Evolutionary conservation across 2,888 invertebrate species (phyloP).

Genomic region (Malthinus flaveolus): DNA sequence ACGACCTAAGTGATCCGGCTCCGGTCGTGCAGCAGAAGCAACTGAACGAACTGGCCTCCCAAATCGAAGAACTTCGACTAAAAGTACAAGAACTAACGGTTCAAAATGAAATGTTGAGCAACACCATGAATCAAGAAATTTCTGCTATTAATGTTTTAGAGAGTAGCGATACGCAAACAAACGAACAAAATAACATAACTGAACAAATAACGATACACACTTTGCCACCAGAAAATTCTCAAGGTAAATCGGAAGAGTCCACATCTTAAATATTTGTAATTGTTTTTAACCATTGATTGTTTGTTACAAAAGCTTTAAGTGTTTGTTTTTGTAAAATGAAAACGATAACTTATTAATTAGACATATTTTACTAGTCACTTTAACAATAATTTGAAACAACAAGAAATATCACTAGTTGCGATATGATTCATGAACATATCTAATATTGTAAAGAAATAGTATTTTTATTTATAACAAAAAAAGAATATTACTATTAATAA

Average conservation of each 20-base stretch:
- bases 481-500: slow-evolving; percentile 5
- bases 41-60: slow-evolving; percentile 48
- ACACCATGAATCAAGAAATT: slow-evolving; percentile 15
- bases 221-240: slow-evolving; percentile 8
- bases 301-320: slow-evolving; percentile 2
- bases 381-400: slow-evolving; percentile 22
- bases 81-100: slow-evolving; percentile 48
- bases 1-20: slow-evolving; percentile 10
- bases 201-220: slow-evolving; percentile 6
- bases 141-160: neutral
- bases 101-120: slow-evolving; percentile 37
- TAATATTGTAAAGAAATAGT: slow-evolving; percentile 1
- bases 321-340: slow-evolving; percentile 13
- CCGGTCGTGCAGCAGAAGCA: slow-evolving; percentile 43
- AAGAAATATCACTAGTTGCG: neutral
- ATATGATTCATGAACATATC: neutral
- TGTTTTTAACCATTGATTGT: slow-evolving; percentile 1
- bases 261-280: slow-evolving; percentile 8
- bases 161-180: neutral
- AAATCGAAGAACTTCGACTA: slow-evolving; percentile 48
- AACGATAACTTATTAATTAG: slow-evolving; percentile 27
- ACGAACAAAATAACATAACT: slow-evolving; percentile 7
- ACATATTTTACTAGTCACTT: slow-evolving; percentile 34
- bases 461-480: slow-evolving; percentile 12
- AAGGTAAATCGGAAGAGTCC: slow-evolving; percentile 8